Conservation (phyloP, 2,797 vertebrate genomes). For the Chelonia mydas region DNA sequence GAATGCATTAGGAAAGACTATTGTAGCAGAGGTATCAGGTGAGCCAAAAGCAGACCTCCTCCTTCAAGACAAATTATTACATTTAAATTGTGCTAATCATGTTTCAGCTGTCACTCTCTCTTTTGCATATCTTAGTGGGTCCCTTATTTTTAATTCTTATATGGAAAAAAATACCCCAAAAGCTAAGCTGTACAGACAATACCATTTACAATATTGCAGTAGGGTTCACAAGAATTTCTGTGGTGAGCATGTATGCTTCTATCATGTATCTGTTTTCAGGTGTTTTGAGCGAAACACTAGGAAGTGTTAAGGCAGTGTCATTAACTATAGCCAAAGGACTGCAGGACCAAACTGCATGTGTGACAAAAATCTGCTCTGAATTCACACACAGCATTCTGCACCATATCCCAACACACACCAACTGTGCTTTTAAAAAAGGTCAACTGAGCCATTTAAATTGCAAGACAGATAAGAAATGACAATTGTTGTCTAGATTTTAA, state of each 20-base stretch:
- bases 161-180: background rate
- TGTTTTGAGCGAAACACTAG: background rate
- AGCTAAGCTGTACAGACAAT: background rate
- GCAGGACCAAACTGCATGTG: background rate
- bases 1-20: background rate
- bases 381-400: background rate
- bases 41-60: background rate
- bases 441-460: background rate
- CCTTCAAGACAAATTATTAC: background rate
- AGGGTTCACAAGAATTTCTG: background rate
- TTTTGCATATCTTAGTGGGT: background rate
- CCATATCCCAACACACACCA: background rate
- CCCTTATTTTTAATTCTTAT: background rate
- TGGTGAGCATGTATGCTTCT: background rate
- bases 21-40: background rate
- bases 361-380: background rate
- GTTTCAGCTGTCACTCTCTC: background rate
- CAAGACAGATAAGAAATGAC: background rate
- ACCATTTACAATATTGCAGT: background rate
- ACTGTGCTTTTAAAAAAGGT: background rate
- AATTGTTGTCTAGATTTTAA: background rate
- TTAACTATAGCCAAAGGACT: background rate
- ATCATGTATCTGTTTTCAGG: background rate
- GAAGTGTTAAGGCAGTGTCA: background rate
- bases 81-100: background rate